Conservation (phyloP, 2,113 vertebrate species). For the Calypte anna region DNA sequence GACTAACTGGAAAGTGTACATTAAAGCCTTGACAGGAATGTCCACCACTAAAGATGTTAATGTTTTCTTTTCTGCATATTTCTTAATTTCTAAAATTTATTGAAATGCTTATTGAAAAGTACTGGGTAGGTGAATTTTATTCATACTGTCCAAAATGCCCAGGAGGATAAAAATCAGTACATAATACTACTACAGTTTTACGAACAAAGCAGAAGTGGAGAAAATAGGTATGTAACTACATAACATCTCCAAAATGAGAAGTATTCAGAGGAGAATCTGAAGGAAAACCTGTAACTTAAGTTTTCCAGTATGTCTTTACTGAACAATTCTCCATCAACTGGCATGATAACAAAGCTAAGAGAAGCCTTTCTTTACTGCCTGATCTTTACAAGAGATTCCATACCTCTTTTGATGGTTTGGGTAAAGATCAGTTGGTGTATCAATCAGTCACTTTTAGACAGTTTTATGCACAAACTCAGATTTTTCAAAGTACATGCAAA, state of each 20-base stretch:
- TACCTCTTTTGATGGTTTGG: not conserved
- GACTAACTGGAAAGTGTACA: not conserved
- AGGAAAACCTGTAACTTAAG: not conserved
- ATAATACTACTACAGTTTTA: not conserved
- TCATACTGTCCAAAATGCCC: not conserved
- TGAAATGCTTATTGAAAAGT: not conserved
- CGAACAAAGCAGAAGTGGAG: not conserved
- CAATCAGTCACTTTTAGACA: not conserved
- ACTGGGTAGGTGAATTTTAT: not conserved
- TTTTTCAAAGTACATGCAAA: not conserved
- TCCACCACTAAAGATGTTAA: not conserved
- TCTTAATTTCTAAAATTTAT: not conserved
- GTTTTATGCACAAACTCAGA: not conserved
- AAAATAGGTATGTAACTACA: not conserved
- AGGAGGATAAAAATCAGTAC: not conserved
- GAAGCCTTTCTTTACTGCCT: not conserved
- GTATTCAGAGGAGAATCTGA: not conserved
- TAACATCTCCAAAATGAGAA: not conserved
- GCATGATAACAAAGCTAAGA: no score
- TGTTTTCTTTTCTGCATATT: not conserved
- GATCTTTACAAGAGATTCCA: not conserved
- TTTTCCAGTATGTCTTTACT: not conserved
- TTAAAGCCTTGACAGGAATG: not conserved
- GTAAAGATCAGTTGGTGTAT: not conserved
- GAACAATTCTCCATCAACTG: not conserved